Evolutionary conservation across 2,888 invertebrate species (phyloP).

Genomic region (Ophion ellenae): DNA sequence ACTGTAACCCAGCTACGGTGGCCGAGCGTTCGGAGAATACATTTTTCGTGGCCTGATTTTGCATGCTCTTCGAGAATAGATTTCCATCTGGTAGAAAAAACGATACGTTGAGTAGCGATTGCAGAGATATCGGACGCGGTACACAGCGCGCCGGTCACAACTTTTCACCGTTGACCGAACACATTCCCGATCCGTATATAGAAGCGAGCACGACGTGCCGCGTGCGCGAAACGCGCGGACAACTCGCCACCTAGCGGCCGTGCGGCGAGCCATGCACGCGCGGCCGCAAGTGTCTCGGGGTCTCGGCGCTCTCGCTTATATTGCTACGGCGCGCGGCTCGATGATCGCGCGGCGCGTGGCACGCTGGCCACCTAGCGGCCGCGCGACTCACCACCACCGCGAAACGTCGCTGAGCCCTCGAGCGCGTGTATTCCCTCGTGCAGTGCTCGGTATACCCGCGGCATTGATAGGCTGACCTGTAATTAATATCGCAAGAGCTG

Average conservation of each 20-base stretch:
- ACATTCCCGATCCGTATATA: too few relatives aligned
- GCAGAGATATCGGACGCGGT: neutral
- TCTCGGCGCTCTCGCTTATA: neutral
- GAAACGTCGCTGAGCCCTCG: too few relatives aligned
- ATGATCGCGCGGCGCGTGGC: neutral
- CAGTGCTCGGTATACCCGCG: neutral
- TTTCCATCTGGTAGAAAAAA: neutral
- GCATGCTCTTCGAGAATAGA: too few relatives aligned
- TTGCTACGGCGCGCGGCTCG: neutral
- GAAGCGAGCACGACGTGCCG: too few relatives aligned
- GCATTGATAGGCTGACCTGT: neutral
- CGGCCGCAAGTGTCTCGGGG: neutral
- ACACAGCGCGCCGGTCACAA: neutral
- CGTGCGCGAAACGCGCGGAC: neutral
- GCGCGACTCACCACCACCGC: neutral
- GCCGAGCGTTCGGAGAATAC: slow-evolving; percentile 74
- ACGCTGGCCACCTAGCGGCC: slow-evolving; percentile 9
- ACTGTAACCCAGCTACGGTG: slow-evolving; percentile 74
- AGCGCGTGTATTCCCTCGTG: too few relatives aligned
- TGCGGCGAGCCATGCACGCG: neutral
- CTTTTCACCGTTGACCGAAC: too few relatives aligned
- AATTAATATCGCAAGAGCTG: neutral
- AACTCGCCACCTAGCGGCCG: neutral
- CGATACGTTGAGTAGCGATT: neutral
- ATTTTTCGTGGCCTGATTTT: neutral